Base-by-base conservation (phyloP, 2,113 vertebrate species). In the Cisticola juncidis region DNA sequence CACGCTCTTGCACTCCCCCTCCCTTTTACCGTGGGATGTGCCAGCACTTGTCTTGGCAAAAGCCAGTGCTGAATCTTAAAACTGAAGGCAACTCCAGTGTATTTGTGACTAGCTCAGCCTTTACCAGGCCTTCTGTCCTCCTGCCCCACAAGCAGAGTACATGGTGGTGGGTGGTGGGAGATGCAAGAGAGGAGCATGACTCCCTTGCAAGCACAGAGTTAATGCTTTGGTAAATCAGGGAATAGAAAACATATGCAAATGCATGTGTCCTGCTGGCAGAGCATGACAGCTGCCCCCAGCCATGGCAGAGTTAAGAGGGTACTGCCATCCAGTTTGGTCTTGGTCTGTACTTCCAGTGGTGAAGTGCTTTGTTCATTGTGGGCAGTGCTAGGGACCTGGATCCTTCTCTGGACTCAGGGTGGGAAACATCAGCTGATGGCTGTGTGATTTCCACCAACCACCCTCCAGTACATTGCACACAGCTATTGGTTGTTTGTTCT, bases 41-140 rank as follows among this genome's bases (percentile, higher is more conserved):
- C 95, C 96, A 97, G 69, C 88, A 64, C 64, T 90, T 65, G 74
- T 90, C 95, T 97, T 97, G 96, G 96, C 94, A 95, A 88, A 69
- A 74, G 47, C 22, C 50, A 47, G 57, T 53, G 69, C 77, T 64
- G 73, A 42, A 76, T 95, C 68, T 82, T 57, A 77, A 96, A 87
- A n/a, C n/a, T 77, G 65, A 91, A 85, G 35, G 20, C 60, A 91
- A 77, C 42, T 68, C 45, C 62, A 38, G 81, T 4, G 10, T 64
- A 69, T 92, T 94, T 5, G 9, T 90, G 77, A 91, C 81, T 94
- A 48, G 51, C 72, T 81, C 62, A 84, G 81, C 71, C 65, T 87
- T 66, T 45, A 66, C 38, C n/a, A 71, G 77, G 24, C 48, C 48
- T 72, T 64, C 33, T 72, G 51, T 82, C n/a, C 24, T 74, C 76